Evolutionary conservation across 2,797 vertebrate genomes (phyloP).

Genomic region (Macropodus opercularis): DNA sequence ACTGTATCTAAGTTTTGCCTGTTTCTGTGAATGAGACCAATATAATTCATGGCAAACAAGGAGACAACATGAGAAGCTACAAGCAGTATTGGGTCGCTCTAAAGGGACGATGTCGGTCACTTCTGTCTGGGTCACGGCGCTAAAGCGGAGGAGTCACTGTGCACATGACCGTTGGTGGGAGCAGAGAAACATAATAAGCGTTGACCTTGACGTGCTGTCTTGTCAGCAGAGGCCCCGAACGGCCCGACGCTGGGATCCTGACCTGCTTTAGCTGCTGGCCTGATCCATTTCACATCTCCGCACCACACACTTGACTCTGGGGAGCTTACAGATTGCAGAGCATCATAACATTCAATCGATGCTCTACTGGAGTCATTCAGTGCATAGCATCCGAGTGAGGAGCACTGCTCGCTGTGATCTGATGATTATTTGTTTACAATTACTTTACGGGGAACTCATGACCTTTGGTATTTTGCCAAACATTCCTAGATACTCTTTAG

Average conservation of each 20-base stretch:
- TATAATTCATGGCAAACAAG: no score
- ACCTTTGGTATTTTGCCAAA: background rate
- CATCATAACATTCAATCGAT: constrained; percentile 68
- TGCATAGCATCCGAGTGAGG: background rate
- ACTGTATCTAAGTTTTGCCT: no score
- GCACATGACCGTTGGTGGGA: constrained; percentile 8
- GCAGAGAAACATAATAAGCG: constrained; percentile 31
- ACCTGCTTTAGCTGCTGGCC: constrained; percentile 4
- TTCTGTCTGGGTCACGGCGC: no score
- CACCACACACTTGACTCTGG: constrained; percentile 50
- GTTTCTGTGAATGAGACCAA: no score
- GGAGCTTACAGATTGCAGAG: constrained; percentile 64
- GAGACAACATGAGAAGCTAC: no score
- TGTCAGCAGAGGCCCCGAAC: constrained; percentile 48
- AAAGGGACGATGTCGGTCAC: no score
- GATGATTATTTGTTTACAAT: background rate
- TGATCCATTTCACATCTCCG: constrained; percentile 50
- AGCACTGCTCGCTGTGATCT: background rate
- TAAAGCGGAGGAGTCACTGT: no score
- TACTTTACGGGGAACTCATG: background rate
- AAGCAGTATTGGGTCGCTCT: no score
- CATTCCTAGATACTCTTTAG: background rate
- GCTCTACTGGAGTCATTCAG: constrained; percentile 39
- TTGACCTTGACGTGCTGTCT: constrained; percentile 62
- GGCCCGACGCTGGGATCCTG: no score